A percentile compares a stretch with the other conserved stretches of the same genome.
phyloP scores from a whole-genome alignment of 2,797 vertebrate genomes.

The Myotis vivesi region DNA sequence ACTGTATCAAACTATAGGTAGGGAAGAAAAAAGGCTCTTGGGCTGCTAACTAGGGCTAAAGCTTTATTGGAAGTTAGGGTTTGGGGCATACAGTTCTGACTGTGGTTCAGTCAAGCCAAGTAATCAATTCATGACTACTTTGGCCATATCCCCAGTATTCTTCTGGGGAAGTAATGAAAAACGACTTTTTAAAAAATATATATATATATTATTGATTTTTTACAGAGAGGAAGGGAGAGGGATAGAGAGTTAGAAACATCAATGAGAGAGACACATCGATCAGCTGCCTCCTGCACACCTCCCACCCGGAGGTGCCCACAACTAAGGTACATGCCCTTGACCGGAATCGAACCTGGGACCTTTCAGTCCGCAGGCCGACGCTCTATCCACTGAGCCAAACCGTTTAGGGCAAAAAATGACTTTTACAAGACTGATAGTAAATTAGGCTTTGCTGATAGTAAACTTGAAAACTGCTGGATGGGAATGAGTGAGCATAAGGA shows the following conservation, averaged over 20 bases:
- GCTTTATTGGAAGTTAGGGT: background rate
- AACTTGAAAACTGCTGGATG: background rate
- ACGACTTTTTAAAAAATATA: background rate
- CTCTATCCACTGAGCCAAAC: no score
- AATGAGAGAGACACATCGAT: no score
- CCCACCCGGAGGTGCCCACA: no score
- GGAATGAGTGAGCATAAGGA: background rate
- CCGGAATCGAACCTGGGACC: no score
- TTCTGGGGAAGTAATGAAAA: constrained; percentile 21
- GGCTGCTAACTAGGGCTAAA: background rate
- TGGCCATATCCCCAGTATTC: background rate
- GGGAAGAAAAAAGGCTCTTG: background rate
- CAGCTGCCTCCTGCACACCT: no score
- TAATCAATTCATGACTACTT: background rate
- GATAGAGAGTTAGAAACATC: no score
- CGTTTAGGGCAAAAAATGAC: background rate
- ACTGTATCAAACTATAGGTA: background rate
- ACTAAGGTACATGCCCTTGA: no score
- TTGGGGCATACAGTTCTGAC: background rate
- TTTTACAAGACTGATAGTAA: background rate
- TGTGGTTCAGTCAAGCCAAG: background rate
- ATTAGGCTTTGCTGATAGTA: background rate
- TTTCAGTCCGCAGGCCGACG: no score
- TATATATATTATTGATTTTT: no score
- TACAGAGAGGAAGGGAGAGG: no score